Evolutionary conservation across 2,797 vertebrate genomes (phyloP).

Genomic region (Anguilla marmorata): DNA sequence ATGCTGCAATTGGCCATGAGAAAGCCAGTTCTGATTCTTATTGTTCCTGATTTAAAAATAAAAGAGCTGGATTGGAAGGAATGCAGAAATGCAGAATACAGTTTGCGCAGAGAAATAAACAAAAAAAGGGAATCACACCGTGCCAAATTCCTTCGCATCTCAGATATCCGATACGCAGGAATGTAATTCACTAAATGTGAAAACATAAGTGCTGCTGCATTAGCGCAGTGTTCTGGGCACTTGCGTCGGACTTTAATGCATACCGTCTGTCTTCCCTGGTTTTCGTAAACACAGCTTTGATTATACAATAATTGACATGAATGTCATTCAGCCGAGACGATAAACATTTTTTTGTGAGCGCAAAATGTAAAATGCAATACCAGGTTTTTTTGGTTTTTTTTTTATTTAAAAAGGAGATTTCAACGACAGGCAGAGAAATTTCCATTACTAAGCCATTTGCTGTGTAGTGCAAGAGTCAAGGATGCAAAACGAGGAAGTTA

Average conservation of each 20-base stretch:
- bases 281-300: neutral
- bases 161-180: conserved; percentile 11
- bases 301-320: neutral
- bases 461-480: neutral
- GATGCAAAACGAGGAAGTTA: neutral
- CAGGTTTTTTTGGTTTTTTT: neutral
- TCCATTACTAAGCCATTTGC: neutral
- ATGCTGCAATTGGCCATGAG: conserved; percentile 26
- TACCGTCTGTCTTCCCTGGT: neutral
- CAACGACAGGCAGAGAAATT: neutral
- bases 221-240: neutral
- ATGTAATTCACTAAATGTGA: neutral
- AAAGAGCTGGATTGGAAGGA: neutral
- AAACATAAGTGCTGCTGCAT: neutral
- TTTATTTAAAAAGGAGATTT: neutral
- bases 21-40: neutral
- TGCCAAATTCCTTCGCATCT: conserved; percentile 10
- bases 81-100: neutral
- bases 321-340: neutral
- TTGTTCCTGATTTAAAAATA: neutral
- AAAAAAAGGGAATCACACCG: neutral
- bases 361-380: neutral
- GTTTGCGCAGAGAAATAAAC: conserved; percentile 12
- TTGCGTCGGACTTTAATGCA: neutral
- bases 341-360: conserved; percentile 29